Evolutionary conservation across 2,888 invertebrate genomes (phyloP).

Genomic region (Rhamphomyia laevipes): DNA sequence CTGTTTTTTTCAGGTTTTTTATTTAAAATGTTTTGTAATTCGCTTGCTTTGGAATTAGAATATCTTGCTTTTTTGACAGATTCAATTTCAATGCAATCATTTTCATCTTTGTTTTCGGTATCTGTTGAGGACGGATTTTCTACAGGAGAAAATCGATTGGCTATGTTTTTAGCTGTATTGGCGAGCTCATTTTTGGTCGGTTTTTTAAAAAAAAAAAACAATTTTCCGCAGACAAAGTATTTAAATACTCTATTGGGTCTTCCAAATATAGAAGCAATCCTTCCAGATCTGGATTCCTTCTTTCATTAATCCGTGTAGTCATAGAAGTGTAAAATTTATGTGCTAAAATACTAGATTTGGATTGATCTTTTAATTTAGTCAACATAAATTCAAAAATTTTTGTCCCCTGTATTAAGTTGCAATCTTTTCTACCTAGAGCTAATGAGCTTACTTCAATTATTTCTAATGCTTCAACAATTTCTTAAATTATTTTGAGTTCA

Average conservation of each 20-base stretch:
- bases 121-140: conserved; percentile 5
- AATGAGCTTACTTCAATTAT: not conserved
- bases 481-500: not conserved
- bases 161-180: not conserved
- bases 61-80: not conserved
- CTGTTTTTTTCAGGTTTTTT: not conserved
- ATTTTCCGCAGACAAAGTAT: not conserved
- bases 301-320: not conserved
- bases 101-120: not conserved
- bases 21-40: not conserved
- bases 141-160: not conserved
- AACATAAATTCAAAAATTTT: too few species aligned
- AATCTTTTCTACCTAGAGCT: too few species aligned
- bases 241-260: not conserved
- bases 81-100: not conserved
- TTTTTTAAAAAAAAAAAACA: not conserved
- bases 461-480: not conserved
- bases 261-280: not conserved
- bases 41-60: not conserved
- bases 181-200: not conserved
- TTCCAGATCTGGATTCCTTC: not conserved
- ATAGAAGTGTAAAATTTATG: not conserved
- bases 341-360: not conserved
- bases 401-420: too few species aligned
- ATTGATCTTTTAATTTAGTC: not conserved